A percentile compares a stretch with the other conserved stretches of the same genome.
These are phyloP conservation scores for Trematomus loennbergii DNA, from an alignment of 2,113 vertebrate genomes.

Conservation along the genomic window DNA sequence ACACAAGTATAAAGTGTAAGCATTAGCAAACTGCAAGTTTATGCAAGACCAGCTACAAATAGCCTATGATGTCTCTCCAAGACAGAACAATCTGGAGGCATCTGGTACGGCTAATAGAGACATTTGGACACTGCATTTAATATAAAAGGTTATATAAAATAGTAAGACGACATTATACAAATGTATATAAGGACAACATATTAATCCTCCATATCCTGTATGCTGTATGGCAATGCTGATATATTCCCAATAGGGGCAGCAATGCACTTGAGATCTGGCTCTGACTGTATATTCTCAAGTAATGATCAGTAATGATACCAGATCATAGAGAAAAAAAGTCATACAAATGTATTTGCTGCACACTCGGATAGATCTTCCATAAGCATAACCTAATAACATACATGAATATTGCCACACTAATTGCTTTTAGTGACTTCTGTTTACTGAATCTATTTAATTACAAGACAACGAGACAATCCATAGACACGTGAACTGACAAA, in stretches of 20 bases:
- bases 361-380: not conserved
- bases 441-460: not conserved
- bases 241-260: slow-evolving; percentile 1
- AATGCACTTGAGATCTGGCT: not conserved
- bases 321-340: not conserved
- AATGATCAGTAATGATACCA: too few species aligned
- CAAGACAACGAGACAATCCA: not conserved
- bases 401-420: not conserved
- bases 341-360: not conserved
- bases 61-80: not conserved
- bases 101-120: too few species aligned
- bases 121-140: not conserved
- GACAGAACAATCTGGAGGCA: not conserved
- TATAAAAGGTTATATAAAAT: not conserved
- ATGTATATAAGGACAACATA: not conserved
- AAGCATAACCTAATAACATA: too few species aligned
- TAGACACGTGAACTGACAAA: too few species aligned
- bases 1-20: not conserved
- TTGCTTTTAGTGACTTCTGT: not conserved
- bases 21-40: not conserved
- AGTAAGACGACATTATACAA: not conserved
- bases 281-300: not conserved
- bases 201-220: not conserved
- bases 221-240: not conserved
- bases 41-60: not conserved